These are phyloP conservation scores for Linnaemya tessellans DNA, from an alignment of 2,888 invertebrate species.

Conservation along the genomic window DNA sequence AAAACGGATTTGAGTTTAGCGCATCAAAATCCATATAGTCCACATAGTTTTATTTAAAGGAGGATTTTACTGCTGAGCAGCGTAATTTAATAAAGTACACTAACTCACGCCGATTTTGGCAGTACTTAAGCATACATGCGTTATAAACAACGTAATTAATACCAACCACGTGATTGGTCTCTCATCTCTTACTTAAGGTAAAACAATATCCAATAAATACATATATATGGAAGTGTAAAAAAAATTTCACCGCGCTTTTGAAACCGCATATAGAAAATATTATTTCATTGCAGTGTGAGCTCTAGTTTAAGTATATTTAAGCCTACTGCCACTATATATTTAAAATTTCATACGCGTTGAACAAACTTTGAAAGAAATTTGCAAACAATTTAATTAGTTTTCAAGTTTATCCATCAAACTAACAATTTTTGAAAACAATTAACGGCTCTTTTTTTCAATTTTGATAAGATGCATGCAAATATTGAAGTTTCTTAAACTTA, in stretches of 20 bases:
- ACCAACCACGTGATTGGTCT: not conserved
- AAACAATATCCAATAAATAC: constrained; percentile 34
- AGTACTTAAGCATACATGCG: not conserved
- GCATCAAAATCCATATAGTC: too few species aligned
- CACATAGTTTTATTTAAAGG: too few species aligned
- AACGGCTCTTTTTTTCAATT: constrained; percentile 6
- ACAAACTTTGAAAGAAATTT: constrained; percentile 25
- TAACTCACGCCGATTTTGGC: too few species aligned
- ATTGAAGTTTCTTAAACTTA: not conserved
- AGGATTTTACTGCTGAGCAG: too few species aligned
- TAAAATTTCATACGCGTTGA: constrained; percentile 35
- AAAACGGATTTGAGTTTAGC: too few species aligned
- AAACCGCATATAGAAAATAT: constrained; percentile 47
- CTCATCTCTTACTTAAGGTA: not conserved
- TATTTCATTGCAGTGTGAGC: constrained; percentile 26
- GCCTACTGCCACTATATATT: constrained; percentile 3
- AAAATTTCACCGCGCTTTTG: constrained; percentile 38
- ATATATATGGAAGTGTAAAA: constrained; percentile 41
- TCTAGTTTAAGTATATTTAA: not conserved
- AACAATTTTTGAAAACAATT: constrained; percentile 28
- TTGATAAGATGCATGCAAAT: constrained; percentile 1
- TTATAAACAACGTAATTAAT: not conserved
- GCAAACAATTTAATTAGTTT: constrained; percentile 34
- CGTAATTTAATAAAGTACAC: too few species aligned
- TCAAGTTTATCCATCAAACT: constrained; percentile 44